Base-by-base conservation (phyloP, 1,140 invertebrate species). In the Oreohelix idahoensis region DNA sequence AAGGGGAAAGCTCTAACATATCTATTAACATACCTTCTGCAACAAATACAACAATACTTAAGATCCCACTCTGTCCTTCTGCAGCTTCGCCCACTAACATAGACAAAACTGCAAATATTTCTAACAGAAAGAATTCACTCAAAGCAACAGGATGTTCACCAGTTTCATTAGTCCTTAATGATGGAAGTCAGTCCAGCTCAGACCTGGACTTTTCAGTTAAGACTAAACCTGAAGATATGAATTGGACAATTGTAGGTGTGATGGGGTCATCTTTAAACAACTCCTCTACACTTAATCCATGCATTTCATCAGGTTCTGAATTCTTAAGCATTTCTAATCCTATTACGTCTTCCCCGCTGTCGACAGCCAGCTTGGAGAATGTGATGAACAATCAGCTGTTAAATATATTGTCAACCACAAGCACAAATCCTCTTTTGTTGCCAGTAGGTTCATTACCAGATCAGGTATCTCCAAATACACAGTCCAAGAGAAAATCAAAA, bases 141-240 rank as follows among this genome's bases (percentile, higher is more conserved):
- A 32, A 35, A 66, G 2, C 8, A 29, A 66, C 20, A 32, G 63
- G 29, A 35, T 32, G 17, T 35, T 66, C 29, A 66, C 29, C 63
- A 5, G n/a, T 32, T 66, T 29, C 63, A 66, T 35, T 35, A 66
- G 29, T 35, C 8, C 5, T 32, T 13, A 35, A 29, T 66, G 63
- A 66, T 17, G 17, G n/a, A 32, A 32, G 17, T 66, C 2, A 29
- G 17, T 66, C 29, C 8, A 66, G 29, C 63, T 8, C 8, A 8
- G 63, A 32, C 5, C 1, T 23, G 23, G 63, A 66, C 29, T 32
- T 32, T 2, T 11, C n/a, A 17, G 32, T 1, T n/a, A 29, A 13
- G n/a, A 66, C n/a, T 51, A 76, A 76, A 51, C 36, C 74, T 53
- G 39, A 45, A 53, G 74, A 76, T 35, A 76, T 76, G n/a, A 76